Evolutionary conservation across 2,797 vertebrate genomes (phyloP), one percentile per base, ranked within the genome.

Genomic region (Enteromius fasciolatus): DNA sequence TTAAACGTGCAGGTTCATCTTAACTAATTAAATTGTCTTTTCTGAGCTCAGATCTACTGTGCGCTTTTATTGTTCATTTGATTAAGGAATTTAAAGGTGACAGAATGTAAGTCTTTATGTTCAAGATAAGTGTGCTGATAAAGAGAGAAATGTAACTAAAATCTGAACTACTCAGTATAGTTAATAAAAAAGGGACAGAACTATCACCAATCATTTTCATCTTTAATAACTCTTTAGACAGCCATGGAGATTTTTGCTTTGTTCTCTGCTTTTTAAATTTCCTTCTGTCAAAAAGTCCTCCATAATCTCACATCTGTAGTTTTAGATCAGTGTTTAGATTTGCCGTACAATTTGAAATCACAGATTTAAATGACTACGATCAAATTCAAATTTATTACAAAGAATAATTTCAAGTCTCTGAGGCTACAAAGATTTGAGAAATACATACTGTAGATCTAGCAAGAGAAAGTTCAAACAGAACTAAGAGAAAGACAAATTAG

Each of bases 11-110:
- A 59, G 52, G 78, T 68, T 66, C 54, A 81, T 72, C 57, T 84
- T 23, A 59, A 66, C 36, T 74, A 84, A 80, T 85, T 57, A 54
- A 81, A 59, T 73, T 25, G 63, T 59, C 74, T 80, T 74, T 85
- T 85, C 74, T 50, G 52, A 67, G 66, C 50, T 75, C 52, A 46
- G 9, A 44, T 33, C 31, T 48, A 70, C 74, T 39, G 11, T 44
- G 67, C 4, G 11, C 8, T 66, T 73, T 63, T 25, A 66, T 77
- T 59, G 41, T 44, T 31, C 57, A 3, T 44, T 23, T 50, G 36
- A 81, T 81, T 63, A 73, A 39, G 57, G 33, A 23, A 36, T 54
- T 63, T 75, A 75, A 70, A 57, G 50, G 50, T 46, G 14, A 46
- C 23, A 10, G 39, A 79, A 46, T 48, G 44, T 4, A 68, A 54